phyloP scores from a whole-genome alignment of 1,140 invertebrate genomes.

The Sitophilus oryzae region DNA sequence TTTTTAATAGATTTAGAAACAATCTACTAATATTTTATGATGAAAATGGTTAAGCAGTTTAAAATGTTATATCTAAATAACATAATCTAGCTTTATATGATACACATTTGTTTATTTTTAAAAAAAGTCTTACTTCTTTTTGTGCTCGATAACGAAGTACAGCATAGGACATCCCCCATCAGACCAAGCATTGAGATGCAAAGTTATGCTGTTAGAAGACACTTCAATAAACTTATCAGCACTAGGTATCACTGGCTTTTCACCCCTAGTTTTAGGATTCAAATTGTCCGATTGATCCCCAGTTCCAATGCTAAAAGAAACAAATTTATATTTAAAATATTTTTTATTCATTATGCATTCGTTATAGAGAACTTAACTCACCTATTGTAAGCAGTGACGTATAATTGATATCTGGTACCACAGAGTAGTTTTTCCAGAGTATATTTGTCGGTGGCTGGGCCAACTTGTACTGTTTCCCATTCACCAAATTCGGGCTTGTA shows the following conservation, averaged over 20 bases:
- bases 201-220: constrained; percentile 82
- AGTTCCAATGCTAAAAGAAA: constrained; percentile 68
- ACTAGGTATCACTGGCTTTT: constrained; percentile 83
- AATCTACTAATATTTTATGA: no score
- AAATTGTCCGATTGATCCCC: constrained; percentile 81
- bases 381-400: constrained; percentile 86
- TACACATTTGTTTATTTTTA: not conserved
- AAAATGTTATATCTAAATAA: no score
- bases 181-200: constrained; percentile 88
- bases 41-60: no score
- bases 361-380: constrained; percentile 40
- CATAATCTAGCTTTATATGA: no score
- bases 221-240: constrained; percentile 86
- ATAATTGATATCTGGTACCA: constrained; percentile 86
- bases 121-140: constrained; percentile 69
- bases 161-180: constrained; percentile 94
- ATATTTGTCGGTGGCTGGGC: constrained; percentile 70
- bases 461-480: constrained; percentile 79
- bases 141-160: constrained; percentile 93
- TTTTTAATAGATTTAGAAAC: not conserved
- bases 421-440: constrained; percentile 82
- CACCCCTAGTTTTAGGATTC: constrained; percentile 80
- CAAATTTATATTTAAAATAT: no score
- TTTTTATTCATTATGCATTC: no score
- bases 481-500: constrained; percentile 91